Evolutionary conservation across 2,113 vertebrate species (phyloP), one percentile per base, ranked within the genome.

Genomic region (Hydrochoerus hydrochaeris): DNA sequence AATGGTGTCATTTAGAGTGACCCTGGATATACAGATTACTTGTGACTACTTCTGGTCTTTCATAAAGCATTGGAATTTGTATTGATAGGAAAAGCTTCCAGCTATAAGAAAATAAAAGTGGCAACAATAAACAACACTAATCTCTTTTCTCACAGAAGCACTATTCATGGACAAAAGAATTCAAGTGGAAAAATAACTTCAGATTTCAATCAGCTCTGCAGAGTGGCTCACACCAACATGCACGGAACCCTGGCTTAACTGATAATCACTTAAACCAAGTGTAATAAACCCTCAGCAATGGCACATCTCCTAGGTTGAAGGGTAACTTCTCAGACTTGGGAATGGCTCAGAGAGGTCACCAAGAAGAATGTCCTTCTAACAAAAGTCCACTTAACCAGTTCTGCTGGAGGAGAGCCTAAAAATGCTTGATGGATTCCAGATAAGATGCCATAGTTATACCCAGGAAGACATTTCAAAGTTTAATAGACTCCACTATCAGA

Each of bases 131-230:
- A 77, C 82, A 84, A 82, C 67, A 62, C 71, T 75, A 63, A 95
- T 91, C 82, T 95, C 81, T 93, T 77, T 81, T 77, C 73, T 57
- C 60, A 46, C 44, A 62, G 60, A 95, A 88, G 77, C 71, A 30
- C 91, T 84, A 49, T 75, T 96, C 77, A 38, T 38, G 88, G 77
- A 95, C 95, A 95, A 88, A 97, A 57, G 94, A 95, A 95, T 5
- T 94, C 85, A 88, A 96, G 95, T 96, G 57, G 94, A 96, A 95
- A 97, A 96, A 92, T 62, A 86, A 60, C 88, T 97, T 88, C 85
- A 91, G 92, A 97, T 95, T 96, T 96, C 96, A 92, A 95, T 71
- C 96, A 81, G 19, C n/a, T 82, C 57, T 69, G 26, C 1, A 75
- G 83, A 96, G 44, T n/a, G 38, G 46, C 85, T 94, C 95, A 26